Evolutionary conservation across 92 coral and sea anemone genomes (phyloP), one percentile per base, ranked within the genome.

Genomic region (Phymanthus crucifer): DNA sequence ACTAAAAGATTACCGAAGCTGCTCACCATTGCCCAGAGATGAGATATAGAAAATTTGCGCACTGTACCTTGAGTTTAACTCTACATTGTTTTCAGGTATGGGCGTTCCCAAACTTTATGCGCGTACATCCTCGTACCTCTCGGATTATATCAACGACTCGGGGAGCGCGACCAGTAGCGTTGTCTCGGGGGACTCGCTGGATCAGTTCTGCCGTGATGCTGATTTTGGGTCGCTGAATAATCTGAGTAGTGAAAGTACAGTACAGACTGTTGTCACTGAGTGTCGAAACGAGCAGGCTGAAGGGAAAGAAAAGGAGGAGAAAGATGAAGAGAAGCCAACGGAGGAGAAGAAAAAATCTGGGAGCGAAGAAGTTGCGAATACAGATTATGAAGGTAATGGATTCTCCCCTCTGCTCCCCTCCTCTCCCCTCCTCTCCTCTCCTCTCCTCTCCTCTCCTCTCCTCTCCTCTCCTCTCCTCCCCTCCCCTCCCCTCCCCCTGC

Each of bases 121-220:
- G 34, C 80, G 80, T 27, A 32, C 69, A 21, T 76, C 80, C 5
- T 82, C 86, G 17, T 36, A 34, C 40, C 43, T 73, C 19, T 65
- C 79, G 1, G 82, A 66, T 48, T 48, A 66, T 21, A 40, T 56
- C 8, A 35, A 32, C 38, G 76, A 66, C 70, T 45, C 90, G 7
- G 90, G 65, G 45, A 84, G 87, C 66, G 32, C 70, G 56, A 78
- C 79, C 43, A 73, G 82, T 83, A 92, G 94, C 67, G 66, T 82
- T 21, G 86, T 85, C 13, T 89, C 93, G 31, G 89, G 92, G 58
- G 98, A 94, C 73, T 94, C 98, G 0, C 76, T 94, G 71, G 98
- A 94, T 76, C 97, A 94, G 78, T 94, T 94, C 80, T 94, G 98
- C 76, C 93, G 86, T 47, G 91, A 87, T 75, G 74, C 86, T 12